Evolutionary conservation across 2,113 vertebrate genomes (phyloP).

Genomic region (Gracilinanus agilis): DNA sequence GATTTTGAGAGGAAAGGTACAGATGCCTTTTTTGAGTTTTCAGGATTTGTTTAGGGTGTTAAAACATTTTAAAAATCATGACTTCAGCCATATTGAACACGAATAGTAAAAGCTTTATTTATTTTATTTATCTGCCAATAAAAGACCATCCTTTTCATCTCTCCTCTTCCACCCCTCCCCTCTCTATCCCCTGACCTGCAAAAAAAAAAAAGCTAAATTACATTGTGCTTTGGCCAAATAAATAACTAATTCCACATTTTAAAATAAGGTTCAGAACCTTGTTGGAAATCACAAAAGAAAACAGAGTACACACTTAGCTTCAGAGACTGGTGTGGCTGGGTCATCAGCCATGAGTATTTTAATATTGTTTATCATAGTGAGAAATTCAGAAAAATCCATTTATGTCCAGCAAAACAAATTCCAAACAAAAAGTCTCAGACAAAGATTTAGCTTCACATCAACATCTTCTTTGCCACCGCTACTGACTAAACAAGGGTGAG

Average conservation of each 20-base stretch:
- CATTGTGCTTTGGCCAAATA: constrained; percentile 40
- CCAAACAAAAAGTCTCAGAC: constrained; percentile 49
- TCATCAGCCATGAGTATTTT: constrained; percentile 14
- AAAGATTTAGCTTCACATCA: neutral
- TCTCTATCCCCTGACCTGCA: neutral
- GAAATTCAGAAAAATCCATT: constrained; percentile 59
- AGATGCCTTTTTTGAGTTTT: neutral
- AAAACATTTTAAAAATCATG: neutral
- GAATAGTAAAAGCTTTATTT: constrained; percentile 68
- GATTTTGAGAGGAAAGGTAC: neutral
- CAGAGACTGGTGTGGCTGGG: constrained; percentile 35
- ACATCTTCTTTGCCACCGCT: constrained; percentile 43
- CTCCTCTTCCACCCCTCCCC: neutral
- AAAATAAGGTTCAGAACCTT: constrained; percentile 51
- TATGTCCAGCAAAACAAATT: constrained; percentile 44
- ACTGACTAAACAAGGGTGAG: constrained; percentile 41
- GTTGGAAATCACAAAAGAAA: constrained; percentile 49
- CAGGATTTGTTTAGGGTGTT: neutral
- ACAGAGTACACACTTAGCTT: constrained; percentile 27
- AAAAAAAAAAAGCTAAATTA: neutral
- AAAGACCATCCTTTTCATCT: constrained; percentile 52
- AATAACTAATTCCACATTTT: constrained; percentile 56
- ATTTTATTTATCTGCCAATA: constrained; percentile 65
- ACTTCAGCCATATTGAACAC: constrained; percentile 42
- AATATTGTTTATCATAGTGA: constrained; percentile 39